phyloP scores from a whole-genome alignment of 2,113 vertebrate species.

The Gymnobelideus leadbeateri region DNA sequence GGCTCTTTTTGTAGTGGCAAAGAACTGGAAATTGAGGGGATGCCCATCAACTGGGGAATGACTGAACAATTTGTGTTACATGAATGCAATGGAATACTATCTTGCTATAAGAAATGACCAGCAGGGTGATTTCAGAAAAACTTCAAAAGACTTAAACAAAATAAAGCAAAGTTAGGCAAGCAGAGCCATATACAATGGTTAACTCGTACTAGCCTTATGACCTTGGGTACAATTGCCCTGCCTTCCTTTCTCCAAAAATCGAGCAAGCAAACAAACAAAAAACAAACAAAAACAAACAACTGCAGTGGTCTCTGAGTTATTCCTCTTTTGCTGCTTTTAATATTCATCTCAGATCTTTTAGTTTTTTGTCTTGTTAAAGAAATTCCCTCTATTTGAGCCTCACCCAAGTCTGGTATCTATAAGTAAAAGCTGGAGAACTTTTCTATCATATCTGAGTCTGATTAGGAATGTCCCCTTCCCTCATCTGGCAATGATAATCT shows the following conservation, averaged over 20 bases:
- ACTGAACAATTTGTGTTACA: not conserved
- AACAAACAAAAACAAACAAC: too few relatives aligned
- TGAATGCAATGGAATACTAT: not conserved
- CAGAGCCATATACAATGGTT: not conserved
- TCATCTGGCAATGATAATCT: not conserved
- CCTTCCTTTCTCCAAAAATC: too few relatives aligned
- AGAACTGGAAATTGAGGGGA: too few relatives aligned
- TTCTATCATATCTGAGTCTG: not conserved
- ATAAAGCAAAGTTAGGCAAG: not conserved
- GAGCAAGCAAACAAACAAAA: too few relatives aligned
- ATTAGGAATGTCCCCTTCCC: not conserved
- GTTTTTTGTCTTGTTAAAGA: not conserved
- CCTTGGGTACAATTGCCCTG: too few relatives aligned
- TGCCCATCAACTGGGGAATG: too few relatives aligned
- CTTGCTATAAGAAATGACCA: not conserved
- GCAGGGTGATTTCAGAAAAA: not conserved
- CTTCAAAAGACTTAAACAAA: not conserved
- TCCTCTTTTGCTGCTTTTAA: not conserved
- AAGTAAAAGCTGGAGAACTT: not conserved
- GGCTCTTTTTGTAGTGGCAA: too few relatives aligned
- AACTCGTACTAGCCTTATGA: too few relatives aligned
- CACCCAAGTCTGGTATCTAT: not conserved
- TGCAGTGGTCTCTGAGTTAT: not conserved
- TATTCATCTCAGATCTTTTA: not conserved
- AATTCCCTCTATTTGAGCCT: not conserved